Base-by-base conservation (phyloP, 2,797 vertebrate species). In the Anabas testudineus region DNA sequence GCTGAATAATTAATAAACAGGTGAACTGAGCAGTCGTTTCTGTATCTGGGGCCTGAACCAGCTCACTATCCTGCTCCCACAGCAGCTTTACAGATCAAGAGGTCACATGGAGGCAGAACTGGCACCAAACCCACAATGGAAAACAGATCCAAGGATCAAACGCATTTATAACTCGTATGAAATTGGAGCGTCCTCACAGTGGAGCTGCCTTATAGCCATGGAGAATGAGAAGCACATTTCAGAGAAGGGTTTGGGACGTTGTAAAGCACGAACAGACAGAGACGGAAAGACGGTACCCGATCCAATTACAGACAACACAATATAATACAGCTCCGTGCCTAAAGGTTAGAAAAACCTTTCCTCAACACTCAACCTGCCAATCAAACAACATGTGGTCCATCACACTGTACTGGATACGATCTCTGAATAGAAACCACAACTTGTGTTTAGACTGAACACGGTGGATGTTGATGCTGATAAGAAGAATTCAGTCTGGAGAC, bases 171-270 rank as follows among this genome's bases (percentile, higher is more conserved):
- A 71, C 26, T 53, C 28, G 71, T 47, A 12, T 10, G 34, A 30
- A 21, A 47, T 47, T 19, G 1, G 2, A 4, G 9, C 6, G n/a
- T 32, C 19, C 26, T 26, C 21, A 32, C 5, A 49, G 28, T 47
- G 26, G 53, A 67, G 2, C 16, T 1, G 39, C n/a, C 7, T 42
- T 12, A 14, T 10, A 18, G n/a, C 18, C 55, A 5, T 7, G 47
- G 59, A 71, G 47, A 81, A 70, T 9, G 3, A 70, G 21, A 58
- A 63, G 30, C 78, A 81, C 55, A 59, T 79, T 74, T 55, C 34
- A 51, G 22, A 10, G n/a, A 8, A 0, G 19, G 3, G 0, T 39
- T 5, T 1, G 24, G 19, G 10, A 61, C 3, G 5, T 34, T 34
- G 5, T 34, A 34, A 34, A 10, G 32, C 7, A 36, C 10, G 12